Conservation (phyloP, 2,888 invertebrate genomes). For the Melipona bicolor region DNA sequence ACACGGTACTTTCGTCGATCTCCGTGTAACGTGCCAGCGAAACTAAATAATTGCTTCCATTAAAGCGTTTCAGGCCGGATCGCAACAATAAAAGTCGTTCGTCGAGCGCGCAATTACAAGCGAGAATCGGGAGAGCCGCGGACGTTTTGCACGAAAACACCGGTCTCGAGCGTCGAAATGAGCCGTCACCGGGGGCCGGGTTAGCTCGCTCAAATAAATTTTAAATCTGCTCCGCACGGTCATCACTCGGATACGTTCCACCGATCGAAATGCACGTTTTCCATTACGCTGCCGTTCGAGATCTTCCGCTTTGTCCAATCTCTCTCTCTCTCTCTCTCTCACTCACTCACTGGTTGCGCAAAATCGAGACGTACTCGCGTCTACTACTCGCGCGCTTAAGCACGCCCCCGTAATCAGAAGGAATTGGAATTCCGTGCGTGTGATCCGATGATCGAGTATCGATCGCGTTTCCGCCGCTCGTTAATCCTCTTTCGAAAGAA, state of each 20-base stretch:
- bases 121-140: neutral
- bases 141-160: neutral
- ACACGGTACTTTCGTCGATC: neutral
- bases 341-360: neutral
- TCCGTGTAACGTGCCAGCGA: neutral
- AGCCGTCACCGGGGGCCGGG: neutral
- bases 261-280: slow-evolving; percentile 30
- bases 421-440: slow-evolving; percentile 23
- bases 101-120: neutral
- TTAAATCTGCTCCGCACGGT: slow-evolving; percentile 22
- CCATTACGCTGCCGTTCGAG: slow-evolving; percentile 36
- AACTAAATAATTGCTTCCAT: neutral
- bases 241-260: slow-evolving; percentile 1
- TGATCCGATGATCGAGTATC: slow-evolving; percentile 6
- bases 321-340: too few relatives aligned
- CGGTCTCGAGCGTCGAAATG: neutral
- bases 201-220: slow-evolving; percentile 32
- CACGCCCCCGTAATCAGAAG: slow-evolving; percentile 31
- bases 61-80: neutral
- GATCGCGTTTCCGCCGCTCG: slow-evolving; percentile 6
- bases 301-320: slow-evolving; percentile 36
- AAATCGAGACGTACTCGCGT: slow-evolving; percentile 4
- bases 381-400: slow-evolving; percentile 20
- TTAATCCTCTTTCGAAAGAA: slow-evolving; percentile 22
- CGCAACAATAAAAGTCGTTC: neutral